Evolutionary conservation across 1,140 invertebrate genomes (phyloP), one percentile per base, ranked within the genome.

Genomic region (Atta texana): DNA sequence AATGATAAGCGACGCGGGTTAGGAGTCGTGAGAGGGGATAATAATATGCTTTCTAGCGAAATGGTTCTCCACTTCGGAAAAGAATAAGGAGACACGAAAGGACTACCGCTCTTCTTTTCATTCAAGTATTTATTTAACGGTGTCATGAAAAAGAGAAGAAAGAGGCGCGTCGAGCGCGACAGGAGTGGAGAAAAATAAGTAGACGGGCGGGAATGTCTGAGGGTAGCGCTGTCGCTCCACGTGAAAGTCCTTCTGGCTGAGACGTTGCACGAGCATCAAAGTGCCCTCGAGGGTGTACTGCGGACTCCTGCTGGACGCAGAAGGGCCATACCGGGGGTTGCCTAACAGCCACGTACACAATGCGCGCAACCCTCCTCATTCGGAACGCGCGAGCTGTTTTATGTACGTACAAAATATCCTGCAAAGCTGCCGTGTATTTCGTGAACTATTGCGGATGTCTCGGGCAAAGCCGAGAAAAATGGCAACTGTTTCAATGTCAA

Each of bases 71-170:
- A 55, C 28, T 39, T 31, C 14, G 71, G 10, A 8, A 44, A 69
- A 16, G n/a, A 34, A 61, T 24, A 51, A 39, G 24, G 88, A 82
- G 51, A 39, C 39, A 24, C 82, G 31, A 24, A n/a, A 28, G 57
- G 16, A 51, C 7, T 14, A 31, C 5, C 6, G 39, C 24, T 51
- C 16, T 51, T 51, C 49, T 64, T 75, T 64, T 81, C 63, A 75
- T 78, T 88, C 59, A 78, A 88, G 87, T 86, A 88, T 91, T 91
- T 91, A 88, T 90, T 90, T 90, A 91, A 90, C 89, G 71, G 28
- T 64, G 39, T 18, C 28, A 34, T n/a, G 59, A 24, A 49, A 84
- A 66, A 61, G 6, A 39, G 12, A 57, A 18, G n/a, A 21, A 81
- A 63, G 61, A 12, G 31, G 21, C 44, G 12, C 5, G 51, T 0